These are phyloP conservation scores for Mylabris sibirica DNA, from an alignment of 2,888 invertebrate species.

Conservation along the genomic window DNA sequence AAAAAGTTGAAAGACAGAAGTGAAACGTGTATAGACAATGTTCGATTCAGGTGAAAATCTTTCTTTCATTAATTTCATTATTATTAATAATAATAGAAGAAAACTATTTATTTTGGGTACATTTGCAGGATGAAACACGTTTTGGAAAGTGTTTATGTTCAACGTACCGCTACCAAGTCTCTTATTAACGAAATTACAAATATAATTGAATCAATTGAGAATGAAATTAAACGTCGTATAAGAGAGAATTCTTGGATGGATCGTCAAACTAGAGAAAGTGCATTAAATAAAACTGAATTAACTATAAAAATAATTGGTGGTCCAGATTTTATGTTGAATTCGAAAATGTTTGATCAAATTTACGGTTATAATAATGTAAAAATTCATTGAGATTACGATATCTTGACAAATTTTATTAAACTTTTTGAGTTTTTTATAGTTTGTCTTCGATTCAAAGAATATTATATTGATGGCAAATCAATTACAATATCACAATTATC, in stretches of 20 bases:
- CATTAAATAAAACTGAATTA: neutral
- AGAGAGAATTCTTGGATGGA: neutral
- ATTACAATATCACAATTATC: neutral
- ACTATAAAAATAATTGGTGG: neutral
- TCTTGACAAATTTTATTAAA: neutral
- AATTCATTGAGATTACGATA: neutral
- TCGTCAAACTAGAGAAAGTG: neutral
- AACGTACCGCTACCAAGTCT: neutral
- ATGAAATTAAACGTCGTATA: slow-evolving; percentile 1
- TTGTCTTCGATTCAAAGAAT: neutral
- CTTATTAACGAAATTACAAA: neutral
- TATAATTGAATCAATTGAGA: neutral
- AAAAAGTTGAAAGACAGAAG: neutral
- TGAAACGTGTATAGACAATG: neutral
- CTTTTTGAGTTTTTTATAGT: neutral
- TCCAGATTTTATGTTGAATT: slow-evolving; percentile 1
- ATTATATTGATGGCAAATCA: slow-evolving; percentile 4
- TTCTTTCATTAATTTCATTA: no score
- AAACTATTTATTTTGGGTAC: no score
- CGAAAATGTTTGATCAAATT: neutral
- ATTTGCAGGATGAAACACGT: neutral
- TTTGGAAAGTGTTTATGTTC: neutral
- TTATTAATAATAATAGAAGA: neutral
- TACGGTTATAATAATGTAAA: slow-evolving; percentile 1
- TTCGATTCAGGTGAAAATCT: neutral